Conservation (phyloP, 2,888 invertebrate species). For the Thymelicus sylvestris region DNA sequence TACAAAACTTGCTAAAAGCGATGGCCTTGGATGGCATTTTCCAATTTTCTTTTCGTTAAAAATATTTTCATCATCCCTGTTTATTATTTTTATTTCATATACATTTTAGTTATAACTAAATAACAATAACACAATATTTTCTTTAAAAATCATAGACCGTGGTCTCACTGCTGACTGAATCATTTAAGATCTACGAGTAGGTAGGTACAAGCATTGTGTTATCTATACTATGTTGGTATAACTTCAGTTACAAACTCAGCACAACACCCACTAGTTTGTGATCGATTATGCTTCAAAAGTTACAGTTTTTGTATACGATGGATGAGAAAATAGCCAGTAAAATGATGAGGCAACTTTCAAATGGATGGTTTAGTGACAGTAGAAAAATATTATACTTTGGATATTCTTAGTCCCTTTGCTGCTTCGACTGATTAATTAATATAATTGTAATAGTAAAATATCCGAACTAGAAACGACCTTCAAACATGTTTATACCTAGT, state of each 20-base stretch:
- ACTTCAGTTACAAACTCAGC: slow-evolving; percentile 25
- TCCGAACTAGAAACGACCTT: too few relatives aligned
- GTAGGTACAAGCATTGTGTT: too few relatives aligned
- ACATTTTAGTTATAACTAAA: too few relatives aligned
- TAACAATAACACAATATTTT: too few relatives aligned
- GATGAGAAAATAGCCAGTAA: slow-evolving; percentile 41
- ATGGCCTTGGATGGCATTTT: not conserved
- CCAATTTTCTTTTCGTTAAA: not conserved
- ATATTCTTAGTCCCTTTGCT: not conserved
- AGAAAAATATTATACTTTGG: not conserved
- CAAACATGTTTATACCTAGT: too few relatives aligned
- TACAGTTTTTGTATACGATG: slow-evolving; percentile 40
- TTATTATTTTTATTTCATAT: too few relatives aligned
- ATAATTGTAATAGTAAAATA: too few relatives aligned
- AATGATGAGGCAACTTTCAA: slow-evolving; percentile 29
- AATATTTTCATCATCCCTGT: not conserved
- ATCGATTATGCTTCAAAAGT: slow-evolving; percentile 53
- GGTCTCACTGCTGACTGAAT: too few relatives aligned
- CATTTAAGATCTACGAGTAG: too few relatives aligned
- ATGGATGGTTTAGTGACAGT: not conserved
- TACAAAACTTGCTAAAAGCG: not conserved
- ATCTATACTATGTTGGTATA: not conserved
- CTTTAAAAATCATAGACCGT: too few relatives aligned
- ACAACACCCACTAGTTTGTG: slow-evolving; percentile 44
- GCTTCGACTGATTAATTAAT: not conserved